Base-by-base conservation (phyloP, 2,888 invertebrate species). In the Marasmarcha lunaedactyla region DNA sequence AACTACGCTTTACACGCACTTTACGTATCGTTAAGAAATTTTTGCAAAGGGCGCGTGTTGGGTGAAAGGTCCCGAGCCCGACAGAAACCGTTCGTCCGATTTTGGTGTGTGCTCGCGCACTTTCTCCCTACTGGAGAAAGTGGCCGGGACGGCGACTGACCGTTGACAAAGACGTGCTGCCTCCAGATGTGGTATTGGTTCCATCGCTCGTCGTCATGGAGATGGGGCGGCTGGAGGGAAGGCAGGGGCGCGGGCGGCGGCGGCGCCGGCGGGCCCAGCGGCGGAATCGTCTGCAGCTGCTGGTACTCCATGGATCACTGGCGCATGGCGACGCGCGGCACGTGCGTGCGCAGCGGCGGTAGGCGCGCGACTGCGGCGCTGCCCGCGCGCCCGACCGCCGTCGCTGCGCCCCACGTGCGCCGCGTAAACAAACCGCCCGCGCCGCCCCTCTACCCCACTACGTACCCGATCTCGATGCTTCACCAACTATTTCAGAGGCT, bases 171-270 rank as follows among this genome's bases (percentile, higher is more conserved):
- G 67, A 90, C 90, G 69, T 91, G 91, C 71, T 91, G 91, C 57
- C 91, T 84, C 91, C 91, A 91, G 51, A 91, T 86, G 71, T 91
- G 91, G 69, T 91, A 91, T 81, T 91, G 91, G 53, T 87, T 87
- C 90, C 90, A 91, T 62, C 85, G 87, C 69, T 84, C 87, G 65
- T 86, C 88, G 57, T 85, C 87, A 14, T 83, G 85, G 66, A 87
- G 84, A 59, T 88, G 87, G 52, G 87, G 84, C 74, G 88, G 87
- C 42, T 87, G 86, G 58, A 88, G 85, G 57, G 88, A 87, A 50
- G 87, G 88, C 60, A 88, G 86, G 57, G 72, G 76, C 54, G 68
- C 69, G 41, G 71, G 74, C 59, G 86, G 89, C 54, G 87, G 87
- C 63, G 88, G 88, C 71, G 88, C 86, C 50, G 88, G 88, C 47